Percentiles rank a stretch among this genome's conserved stretches.
Conservation (phyloP, 1,140 invertebrate species). For the Brachionus manjavacas region DNA sequence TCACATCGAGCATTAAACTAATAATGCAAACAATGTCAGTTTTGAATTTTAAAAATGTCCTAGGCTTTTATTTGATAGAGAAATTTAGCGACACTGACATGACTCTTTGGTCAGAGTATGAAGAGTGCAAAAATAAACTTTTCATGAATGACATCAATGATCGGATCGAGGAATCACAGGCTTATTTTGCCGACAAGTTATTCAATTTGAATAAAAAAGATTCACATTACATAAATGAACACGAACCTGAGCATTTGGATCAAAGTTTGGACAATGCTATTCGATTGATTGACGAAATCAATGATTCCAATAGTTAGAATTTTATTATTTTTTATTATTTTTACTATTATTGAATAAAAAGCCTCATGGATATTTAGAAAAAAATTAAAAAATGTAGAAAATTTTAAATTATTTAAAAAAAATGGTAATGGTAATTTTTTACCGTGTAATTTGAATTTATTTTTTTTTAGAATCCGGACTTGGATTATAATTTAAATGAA, state of each 20-base stretch:
- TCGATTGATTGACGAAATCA: not conserved
- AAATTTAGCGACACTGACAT: not conserved
- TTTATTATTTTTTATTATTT: not conserved
- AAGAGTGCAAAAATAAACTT: not conserved
- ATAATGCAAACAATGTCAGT: not conserved
- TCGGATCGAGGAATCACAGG: not conserved
- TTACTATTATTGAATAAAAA: too few species aligned
- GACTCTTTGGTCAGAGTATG: not conserved
- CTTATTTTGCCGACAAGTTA: not conserved
- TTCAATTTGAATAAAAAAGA: not conserved
- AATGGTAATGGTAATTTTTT: too few species aligned
- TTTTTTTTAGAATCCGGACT: too few species aligned
- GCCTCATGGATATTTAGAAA: not conserved
- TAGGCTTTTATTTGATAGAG: not conserved
- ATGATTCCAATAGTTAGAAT: not conserved
- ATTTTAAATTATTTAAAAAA: too few species aligned
- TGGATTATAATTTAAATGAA: too few species aligned
- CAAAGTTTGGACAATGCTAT: not conserved
- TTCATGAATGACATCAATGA: not conserved
- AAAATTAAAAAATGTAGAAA: too few species aligned
- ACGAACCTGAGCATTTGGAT: not conserved
- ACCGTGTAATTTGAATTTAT: too few species aligned
- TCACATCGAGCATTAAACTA: not conserved
- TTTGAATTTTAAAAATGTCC: not conserved
- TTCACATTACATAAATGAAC: not conserved